Evolutionary conservation across 2,113 vertebrate species (phyloP).

Genomic region (Zosterops borbonicus): DNA sequence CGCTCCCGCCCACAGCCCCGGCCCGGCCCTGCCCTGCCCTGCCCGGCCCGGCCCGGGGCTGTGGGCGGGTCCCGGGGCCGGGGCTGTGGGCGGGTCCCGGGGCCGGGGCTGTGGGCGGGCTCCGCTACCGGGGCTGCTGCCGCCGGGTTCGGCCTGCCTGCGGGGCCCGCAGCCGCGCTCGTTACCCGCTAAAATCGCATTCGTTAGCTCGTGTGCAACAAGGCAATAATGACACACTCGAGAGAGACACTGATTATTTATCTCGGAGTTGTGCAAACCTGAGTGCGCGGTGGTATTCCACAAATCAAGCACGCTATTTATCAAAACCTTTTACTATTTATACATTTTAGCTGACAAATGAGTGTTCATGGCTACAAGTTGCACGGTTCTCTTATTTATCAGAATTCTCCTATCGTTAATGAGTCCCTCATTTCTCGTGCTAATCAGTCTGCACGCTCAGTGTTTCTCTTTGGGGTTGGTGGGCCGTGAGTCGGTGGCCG

Average conservation of each 20-base stretch:
- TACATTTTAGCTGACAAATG: not conserved
- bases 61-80: not conserved
- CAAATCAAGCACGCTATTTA: not conserved
- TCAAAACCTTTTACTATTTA: not conserved
- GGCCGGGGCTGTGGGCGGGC: not conserved
- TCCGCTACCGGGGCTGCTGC: not conserved
- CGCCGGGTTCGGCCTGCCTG: rapidly evolving
- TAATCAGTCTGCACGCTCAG: not conserved
- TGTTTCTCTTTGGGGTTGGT: not conserved
- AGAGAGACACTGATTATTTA: not conserved
- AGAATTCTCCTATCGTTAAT: too few relatives aligned
- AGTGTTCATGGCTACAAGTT: not conserved
- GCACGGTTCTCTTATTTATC: not conserved
- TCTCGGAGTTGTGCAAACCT: not conserved
- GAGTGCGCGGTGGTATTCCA: not conserved
- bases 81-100: too few relatives aligned
- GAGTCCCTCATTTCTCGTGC: not conserved
- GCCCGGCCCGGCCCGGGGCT: too few relatives aligned
- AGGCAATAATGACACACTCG: not conserved
- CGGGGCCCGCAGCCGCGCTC: too few relatives aligned
- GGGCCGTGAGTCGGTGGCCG: rapidly evolving
- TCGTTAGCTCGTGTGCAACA: too few relatives aligned
- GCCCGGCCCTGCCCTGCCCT: too few relatives aligned
- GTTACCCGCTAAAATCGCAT: rapidly evolving
- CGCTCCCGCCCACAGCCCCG: too few relatives aligned